Evolutionary conservation across 2,888 invertebrate genomes (phyloP).

Genomic region (Phragmatobia fuliginosa): DNA sequence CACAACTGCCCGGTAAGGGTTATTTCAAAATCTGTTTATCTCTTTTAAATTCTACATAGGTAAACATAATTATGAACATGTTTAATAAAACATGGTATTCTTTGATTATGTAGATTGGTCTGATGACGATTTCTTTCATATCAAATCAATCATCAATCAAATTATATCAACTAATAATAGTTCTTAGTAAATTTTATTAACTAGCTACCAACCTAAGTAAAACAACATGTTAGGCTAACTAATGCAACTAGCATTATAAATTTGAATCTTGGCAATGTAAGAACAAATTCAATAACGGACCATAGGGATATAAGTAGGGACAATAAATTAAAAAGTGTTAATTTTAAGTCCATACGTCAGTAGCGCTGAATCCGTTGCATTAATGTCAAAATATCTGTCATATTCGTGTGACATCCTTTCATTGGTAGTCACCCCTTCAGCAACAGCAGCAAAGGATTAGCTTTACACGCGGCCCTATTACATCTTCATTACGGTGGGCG

Average conservation of each 20-base stretch:
- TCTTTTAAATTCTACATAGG: no score
- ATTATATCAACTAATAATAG: no score
- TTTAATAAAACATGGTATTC: neutral
- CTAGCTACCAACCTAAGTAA: neutral
- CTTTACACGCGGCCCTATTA: conserved; percentile 78
- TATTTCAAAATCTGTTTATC: neutral
- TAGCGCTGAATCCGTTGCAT: conserved; percentile 78
- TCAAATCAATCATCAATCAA: no score
- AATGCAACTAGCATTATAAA: neutral
- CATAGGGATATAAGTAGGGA: conserved; percentile 2
- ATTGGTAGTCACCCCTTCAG: conserved; percentile 77
- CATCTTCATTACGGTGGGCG: conserved; percentile 86
- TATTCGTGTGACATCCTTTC: conserved; percentile 84
- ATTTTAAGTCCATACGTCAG: conserved; percentile 59
- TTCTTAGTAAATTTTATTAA: neutral
- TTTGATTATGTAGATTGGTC: neutral
- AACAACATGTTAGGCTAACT: neutral
- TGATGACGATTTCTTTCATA: no score
- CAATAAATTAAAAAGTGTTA: conserved; percentile 58
- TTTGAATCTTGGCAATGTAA: neutral
- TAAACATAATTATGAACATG: no score
- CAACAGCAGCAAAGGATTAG: conserved; percentile 75
- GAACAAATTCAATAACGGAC: conserved; percentile 14
- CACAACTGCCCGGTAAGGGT: no score
- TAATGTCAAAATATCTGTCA: conserved; percentile 87